These are phyloP conservation scores for Chanos chanos DNA, from an alignment of 2,797 vertebrate species.

Conservation along the genomic window DNA sequence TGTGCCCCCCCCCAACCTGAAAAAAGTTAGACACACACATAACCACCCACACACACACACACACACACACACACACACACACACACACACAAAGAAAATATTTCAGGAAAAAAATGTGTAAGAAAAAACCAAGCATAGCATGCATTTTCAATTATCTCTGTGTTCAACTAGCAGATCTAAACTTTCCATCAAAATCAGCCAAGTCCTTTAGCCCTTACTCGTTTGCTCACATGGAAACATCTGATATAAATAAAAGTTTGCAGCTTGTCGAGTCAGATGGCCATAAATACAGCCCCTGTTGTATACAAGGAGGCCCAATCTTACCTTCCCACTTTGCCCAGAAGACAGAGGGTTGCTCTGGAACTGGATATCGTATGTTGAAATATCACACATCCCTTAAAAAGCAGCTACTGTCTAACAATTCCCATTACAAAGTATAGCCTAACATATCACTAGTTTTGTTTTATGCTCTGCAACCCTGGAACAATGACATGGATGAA, in stretches of 20 bases:
- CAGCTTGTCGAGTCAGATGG: conserved; percentile 69
- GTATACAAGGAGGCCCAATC: conserved; percentile 44
- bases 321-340: conserved; percentile 54
- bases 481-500: conserved; percentile 55
- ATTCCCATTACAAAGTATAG: conserved; percentile 56
- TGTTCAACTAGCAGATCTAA: conserved; percentile 46
- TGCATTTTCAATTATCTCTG: conserved; percentile 60
- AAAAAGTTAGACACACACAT: conserved; percentile 35
- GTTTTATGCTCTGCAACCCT: conserved; percentile 57
- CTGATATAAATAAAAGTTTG: conserved; percentile 70
- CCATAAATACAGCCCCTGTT: conserved; percentile 66
- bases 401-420: conserved; percentile 71
- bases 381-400: conserved; percentile 64
- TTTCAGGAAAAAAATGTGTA: conserved; percentile 37
- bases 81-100: conserved; percentile 15
- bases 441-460: conserved; percentile 59
- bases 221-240: conserved; percentile 65
- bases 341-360: conserved; percentile 53
- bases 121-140: conserved; percentile 44
- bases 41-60: conserved; percentile 10
- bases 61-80: conserved; percentile 21
- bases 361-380: conserved; percentile 69
- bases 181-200: conserved; percentile 55
- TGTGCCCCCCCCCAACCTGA: conserved; percentile 35
- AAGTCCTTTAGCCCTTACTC: conserved; percentile 59